These are phyloP conservation scores for Eilema sororculum DNA, from an alignment of 2,888 invertebrate species.

Conservation along the genomic window DNA sequence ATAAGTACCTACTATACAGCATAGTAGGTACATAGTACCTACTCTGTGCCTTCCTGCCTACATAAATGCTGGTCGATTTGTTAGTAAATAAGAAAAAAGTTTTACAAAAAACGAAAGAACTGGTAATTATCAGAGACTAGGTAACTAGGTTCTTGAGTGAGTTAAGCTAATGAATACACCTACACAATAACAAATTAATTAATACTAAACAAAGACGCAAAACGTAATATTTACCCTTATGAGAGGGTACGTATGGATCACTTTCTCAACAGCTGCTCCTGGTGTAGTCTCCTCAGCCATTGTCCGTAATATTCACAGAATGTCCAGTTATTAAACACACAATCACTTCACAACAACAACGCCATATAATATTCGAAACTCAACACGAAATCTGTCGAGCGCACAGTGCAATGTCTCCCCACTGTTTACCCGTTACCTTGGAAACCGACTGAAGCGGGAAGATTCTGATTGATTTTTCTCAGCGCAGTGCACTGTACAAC, in stretches of 20 bases:
- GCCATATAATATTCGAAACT: slow-evolving; percentile 45
- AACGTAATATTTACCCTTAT: slow-evolving; percentile 89
- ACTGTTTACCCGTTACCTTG: slow-evolving; percentile 85
- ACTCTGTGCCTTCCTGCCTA: background rate
- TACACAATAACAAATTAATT: background rate
- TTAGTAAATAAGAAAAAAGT: background rate
- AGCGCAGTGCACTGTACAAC: slow-evolving; percentile 52
- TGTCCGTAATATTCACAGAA: slow-evolving; percentile 42
- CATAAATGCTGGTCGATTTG: background rate
- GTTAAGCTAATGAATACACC: background rate
- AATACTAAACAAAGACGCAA: background rate
- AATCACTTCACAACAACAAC: slow-evolving; percentile 36
- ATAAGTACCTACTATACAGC: too few relatives aligned
- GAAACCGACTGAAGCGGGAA: slow-evolving; percentile 80
- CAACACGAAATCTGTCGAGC: slow-evolving; percentile 57
- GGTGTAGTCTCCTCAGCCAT: slow-evolving; percentile 73
- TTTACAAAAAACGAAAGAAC: background rate
- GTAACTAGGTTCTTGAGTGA: background rate
- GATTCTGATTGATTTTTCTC: slow-evolving; percentile 85
- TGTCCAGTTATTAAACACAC: slow-evolving; percentile 19
- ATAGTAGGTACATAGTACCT: too few relatives aligned
- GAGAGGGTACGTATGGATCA: slow-evolving; percentile 93
- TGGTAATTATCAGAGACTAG: background rate
- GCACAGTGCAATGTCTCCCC: slow-evolving; percentile 69
- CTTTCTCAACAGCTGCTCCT: slow-evolving; percentile 88